A percentile compares a stretch with the other conserved stretches of the same genome.
phyloP scores from a whole-genome alignment of 2,113 vertebrate genomes.

The Phoxinus phoxinus region DNA sequence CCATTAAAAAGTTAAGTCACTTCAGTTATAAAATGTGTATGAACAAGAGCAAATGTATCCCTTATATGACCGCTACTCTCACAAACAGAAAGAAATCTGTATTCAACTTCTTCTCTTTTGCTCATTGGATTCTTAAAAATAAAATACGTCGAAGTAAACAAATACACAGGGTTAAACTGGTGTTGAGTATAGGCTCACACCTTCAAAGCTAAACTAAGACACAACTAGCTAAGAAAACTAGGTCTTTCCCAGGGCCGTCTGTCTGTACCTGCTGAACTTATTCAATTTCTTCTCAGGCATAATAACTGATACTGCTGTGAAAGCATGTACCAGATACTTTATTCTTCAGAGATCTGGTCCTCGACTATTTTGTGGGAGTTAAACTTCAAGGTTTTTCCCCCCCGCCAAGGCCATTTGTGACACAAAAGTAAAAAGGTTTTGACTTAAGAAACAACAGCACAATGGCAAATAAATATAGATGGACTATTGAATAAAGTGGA shows the following conservation, averaged over 20 bases:
- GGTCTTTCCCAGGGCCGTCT: background rate
- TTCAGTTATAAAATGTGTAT: no score
- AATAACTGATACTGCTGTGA: slow-evolving; percentile 25
- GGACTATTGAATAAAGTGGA: background rate
- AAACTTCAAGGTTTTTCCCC: background rate
- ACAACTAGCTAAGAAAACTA: background rate
- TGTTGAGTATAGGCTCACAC: background rate
- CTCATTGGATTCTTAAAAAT: background rate
- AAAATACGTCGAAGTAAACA: background rate
- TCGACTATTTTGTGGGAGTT: background rate
- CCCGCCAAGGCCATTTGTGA: background rate
- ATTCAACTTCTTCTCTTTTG: background rate
- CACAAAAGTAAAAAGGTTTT: background rate
- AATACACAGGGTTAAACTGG: background rate
- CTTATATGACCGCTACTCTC: no score
- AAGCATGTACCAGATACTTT: background rate
- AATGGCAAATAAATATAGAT: background rate
- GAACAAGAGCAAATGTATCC: no score
- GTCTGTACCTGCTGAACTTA: background rate
- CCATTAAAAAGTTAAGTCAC: background rate
- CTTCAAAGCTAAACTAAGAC: slow-evolving; percentile 4
- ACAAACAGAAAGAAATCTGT: background rate
- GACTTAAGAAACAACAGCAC: background rate
- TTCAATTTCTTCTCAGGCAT: background rate
- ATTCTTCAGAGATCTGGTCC: background rate